These are phyloP conservation scores for Andrena cerasifolii DNA, from an alignment of 1,140 invertebrate genomes.

Conservation along the genomic window DNA sequence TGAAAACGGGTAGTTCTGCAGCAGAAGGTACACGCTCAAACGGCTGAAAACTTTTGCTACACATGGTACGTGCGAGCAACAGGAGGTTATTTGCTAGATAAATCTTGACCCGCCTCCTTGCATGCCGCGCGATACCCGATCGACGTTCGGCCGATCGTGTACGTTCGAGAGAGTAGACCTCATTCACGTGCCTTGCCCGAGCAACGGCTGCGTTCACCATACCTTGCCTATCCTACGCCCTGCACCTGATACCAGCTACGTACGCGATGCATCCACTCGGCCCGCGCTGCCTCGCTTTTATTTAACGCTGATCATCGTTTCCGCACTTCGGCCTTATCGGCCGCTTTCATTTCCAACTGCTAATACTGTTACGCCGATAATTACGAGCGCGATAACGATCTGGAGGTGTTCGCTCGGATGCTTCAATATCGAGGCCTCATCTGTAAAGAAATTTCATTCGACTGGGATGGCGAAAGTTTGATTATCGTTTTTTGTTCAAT, in stretches of 20 bases:
- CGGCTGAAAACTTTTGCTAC: conserved; percentile 61
- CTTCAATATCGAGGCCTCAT: not conserved
- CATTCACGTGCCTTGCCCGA: conserved; percentile 62
- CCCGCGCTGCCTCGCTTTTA: conserved; percentile 1
- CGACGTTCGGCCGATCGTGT: conserved; percentile 66
- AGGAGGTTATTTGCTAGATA: conserved; percentile 73
- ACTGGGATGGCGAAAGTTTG: not conserved
- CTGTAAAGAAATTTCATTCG: not conserved
- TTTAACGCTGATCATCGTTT: conserved; percentile 47
- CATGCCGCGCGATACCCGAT: conserved; percentile 72
- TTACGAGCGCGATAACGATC: conserved; percentile 31
- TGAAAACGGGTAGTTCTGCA: conserved; percentile 21
- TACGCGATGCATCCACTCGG: conserved; percentile 4
- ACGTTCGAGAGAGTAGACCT: conserved; percentile 52
- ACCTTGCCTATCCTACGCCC: conserved; percentile 48
- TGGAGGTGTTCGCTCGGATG: not conserved
- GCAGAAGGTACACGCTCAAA: conserved; percentile 9
- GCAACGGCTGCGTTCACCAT: conserved; percentile 45
- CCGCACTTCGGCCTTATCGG: conserved; percentile 27
- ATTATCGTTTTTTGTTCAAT: no score
- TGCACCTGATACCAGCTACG: conserved; percentile 63
- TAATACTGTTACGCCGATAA: conserved; percentile 43
- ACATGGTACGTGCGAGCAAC: conserved; percentile 66
- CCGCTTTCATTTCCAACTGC: conserved; percentile 9
- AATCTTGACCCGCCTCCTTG: conserved; percentile 72